Base-by-base conservation (phyloP, 1,140 invertebrate species). In the Calephelis nemesis region DNA sequence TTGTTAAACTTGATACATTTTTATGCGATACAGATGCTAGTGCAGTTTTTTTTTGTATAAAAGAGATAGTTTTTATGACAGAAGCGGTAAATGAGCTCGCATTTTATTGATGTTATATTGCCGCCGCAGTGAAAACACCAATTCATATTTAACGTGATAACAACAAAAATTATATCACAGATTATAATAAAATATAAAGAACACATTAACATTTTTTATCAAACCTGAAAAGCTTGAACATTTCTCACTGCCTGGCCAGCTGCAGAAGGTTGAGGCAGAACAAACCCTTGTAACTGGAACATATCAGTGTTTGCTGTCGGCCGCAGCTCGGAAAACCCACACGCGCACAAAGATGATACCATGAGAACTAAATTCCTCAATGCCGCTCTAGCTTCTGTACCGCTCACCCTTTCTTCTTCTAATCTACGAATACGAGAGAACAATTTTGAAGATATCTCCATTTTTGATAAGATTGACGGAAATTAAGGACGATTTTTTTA, bases 201-300 rank as follows among this genome's bases (percentile, higher is more conserved):
- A 15, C 0, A 8, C 7, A 47, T 49, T 11, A 49, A n/a, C 30
- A 30, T 58, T 11, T 9, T 54, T 5, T 15, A 7, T 19, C 9
- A 4, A 77, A 98, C 97, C 93, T 97, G 96, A 90, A 99, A 99
- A 67, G 98, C 98, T 87, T 98, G 97, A 58, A 99, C 95, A 90
- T 99, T 99, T 76, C 98, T 93, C 8, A 98, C 96, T 75, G 96
- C 97, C 50, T 94, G 95, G 92, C 98, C 98, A 89, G 96, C 95
- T 4, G 97, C 97, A 52, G 96, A 95, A 5, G 98, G 97, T 85
- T 97, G 96, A 4, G 98, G 98, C 72, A 99, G 90, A 62, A 95
- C 94, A 84, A 99, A 99, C 6, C 97, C 97, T 74, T 97, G 96
- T 92, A 99, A 95, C 91, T 98, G 97, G 90, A 98, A 99, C 15